phyloP scores from a whole-genome alignment of 2,888 invertebrate species.

The Drosophila histrio region DNA sequence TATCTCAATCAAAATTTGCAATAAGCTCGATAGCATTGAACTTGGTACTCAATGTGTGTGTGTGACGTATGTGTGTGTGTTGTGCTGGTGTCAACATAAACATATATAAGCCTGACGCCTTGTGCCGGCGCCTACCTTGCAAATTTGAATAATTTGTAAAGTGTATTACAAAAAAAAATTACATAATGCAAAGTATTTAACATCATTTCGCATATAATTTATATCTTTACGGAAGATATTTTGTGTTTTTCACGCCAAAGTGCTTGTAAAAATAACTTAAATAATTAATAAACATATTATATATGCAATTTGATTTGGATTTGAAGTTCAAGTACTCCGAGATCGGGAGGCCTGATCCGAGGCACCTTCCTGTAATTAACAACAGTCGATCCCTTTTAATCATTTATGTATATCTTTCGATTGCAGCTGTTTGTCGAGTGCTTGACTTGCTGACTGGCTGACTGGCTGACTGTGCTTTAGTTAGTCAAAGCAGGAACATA shows the following conservation, averaged over 20 bases:
- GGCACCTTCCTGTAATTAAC: slow-evolving; percentile 41
- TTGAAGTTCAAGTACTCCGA: slow-evolving; percentile 1
- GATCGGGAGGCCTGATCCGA: slow-evolving; percentile 3
- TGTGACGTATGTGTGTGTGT: not conserved
- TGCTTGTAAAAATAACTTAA: slow-evolving; percentile 36
- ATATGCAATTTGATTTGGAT: not conserved
- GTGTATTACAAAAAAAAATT: slow-evolving; percentile 12
- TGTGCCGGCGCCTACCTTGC: slow-evolving; percentile 31
- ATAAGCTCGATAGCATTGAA: slow-evolving; percentile 37
- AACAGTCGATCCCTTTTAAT: slow-evolving; percentile 38
- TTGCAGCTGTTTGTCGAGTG: slow-evolving; percentile 20
- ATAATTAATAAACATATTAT: slow-evolving; percentile 22
- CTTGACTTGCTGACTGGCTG: not conserved
- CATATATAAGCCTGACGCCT: slow-evolving; percentile 44
- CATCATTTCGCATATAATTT: slow-evolving; percentile 55
- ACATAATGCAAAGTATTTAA: slow-evolving; percentile 33
- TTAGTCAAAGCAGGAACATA: slow-evolving; percentile 73
- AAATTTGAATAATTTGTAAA: slow-evolving; percentile 40
- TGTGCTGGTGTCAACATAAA: slow-evolving; percentile 53
- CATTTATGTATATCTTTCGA: slow-evolving; percentile 1
- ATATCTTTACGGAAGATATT: slow-evolving; percentile 68
- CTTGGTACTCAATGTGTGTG: slow-evolving; percentile 25
- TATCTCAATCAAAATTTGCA: not conserved
- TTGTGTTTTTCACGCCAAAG: slow-evolving; percentile 18
- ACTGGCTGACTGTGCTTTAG: slow-evolving; percentile 31